Base-by-base conservation (phyloP, 2,888 invertebrate species). In the Argynnis bischoffii region DNA sequence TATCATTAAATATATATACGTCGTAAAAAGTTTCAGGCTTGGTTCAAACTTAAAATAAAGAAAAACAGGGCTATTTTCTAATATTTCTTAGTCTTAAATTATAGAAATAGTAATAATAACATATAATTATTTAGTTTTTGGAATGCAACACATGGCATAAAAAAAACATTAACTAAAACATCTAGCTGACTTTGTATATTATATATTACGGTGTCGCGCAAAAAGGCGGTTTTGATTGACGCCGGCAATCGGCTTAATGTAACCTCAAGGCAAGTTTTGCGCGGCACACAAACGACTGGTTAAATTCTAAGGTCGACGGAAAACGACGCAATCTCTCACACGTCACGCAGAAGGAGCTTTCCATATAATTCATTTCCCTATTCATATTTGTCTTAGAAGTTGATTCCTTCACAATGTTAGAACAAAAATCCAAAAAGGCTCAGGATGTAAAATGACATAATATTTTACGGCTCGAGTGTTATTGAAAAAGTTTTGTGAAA, bases 231-330 rank as follows among this genome's bases (percentile, higher is more conserved):
- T 91, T 90, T 92, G 92, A 92, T 91, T 91, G 92, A 92, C 89
- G 90, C 87, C 75, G 78, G 90, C 91, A 92, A 92, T 92, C 89
- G 89, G 86, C 91, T 89, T 92, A 91, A 92, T 92, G 92, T 90
- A 89, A 89, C 90, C 90, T 89, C 86, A 83, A 86, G 86, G 89
- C 88, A 91, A 91, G 89, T 92, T 92, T 86, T 87, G 84, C 84
- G 84, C 84, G 83, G 81, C 83, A 74, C 88, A 89, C 88, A 89
- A 89, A 88, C 88, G 89, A 85, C 86, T 89, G 90, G 90, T 90
- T 90, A 90, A 90, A 92, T 90, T 91, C 85, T 81, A 88, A 90
- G 90, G 90, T 89, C 90, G 89, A 86, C 89, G 89, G 84, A 90
- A 91, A 91, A 82, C 87, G 92, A 88, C 89, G 86, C 89, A 88